Conservation (phyloP, 1,140 invertebrate genomes). For the Pseudomyrmex concolor region DNA sequence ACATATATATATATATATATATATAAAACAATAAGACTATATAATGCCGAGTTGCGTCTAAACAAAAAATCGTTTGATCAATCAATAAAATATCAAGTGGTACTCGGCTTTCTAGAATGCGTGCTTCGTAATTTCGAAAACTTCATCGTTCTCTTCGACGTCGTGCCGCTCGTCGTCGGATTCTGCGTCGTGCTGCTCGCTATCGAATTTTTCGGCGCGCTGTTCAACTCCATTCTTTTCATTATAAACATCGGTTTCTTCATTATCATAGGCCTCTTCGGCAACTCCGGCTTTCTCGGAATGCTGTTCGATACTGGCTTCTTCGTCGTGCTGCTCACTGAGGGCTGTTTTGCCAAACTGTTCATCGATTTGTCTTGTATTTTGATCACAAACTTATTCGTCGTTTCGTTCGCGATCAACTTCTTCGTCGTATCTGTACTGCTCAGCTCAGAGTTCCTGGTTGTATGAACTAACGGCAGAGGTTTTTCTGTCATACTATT, state of each 20-base stretch:
- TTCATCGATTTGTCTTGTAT: too few species aligned
- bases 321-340: background rate
- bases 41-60: background rate
- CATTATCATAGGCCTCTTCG: constrained; percentile 42
- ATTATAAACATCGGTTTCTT: constrained; percentile 27
- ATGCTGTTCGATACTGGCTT: background rate
- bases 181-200: constrained; percentile 31
- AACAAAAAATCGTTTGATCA: background rate
- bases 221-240: background rate
- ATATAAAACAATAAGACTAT: too few species aligned
- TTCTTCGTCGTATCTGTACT: too few species aligned
- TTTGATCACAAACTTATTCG: too few species aligned
- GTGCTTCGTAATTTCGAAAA: background rate
- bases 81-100: constrained; percentile 19
- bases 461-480: background rate
- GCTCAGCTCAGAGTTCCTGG: too few species aligned
- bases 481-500: background rate
- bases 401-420: too few species aligned
- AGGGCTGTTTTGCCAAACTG: too few species aligned
- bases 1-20: too few species aligned
- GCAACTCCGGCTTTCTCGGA: background rate
- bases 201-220: constrained; percentile 1
- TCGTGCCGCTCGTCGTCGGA: background rate
- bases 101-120: background rate
- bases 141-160: constrained; percentile 23